A percentile compares a stretch with the other conserved stretches of the same genome.
These are phyloP conservation scores for Melopsittacus undulatus DNA, from an alignment of 2,797 vertebrate genomes.

Conservation along the genomic window DNA sequence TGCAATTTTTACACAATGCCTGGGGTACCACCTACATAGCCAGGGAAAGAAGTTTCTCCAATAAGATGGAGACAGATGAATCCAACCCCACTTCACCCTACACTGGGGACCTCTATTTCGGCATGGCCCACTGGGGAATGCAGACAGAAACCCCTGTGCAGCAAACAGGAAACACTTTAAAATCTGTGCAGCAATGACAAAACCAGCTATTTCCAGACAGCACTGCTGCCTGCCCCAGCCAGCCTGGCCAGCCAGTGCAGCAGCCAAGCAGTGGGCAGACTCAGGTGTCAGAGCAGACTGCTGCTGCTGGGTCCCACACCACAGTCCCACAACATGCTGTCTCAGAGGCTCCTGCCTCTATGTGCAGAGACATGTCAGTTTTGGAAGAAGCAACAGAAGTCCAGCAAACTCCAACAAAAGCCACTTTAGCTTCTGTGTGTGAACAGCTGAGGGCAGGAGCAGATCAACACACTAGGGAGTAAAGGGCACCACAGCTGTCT, in stretches of 20 bases:
- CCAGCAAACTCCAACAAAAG: not conserved
- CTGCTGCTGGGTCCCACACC: not conserved
- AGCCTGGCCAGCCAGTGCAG: not conserved
- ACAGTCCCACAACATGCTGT: rapidly evolving
- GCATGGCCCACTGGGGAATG: rapidly evolving
- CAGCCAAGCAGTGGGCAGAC: not conserved
- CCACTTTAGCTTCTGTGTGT: rapidly evolving
- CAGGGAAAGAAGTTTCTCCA: not conserved
- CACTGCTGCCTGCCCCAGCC: not conserved
- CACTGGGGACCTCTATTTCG: not conserved
- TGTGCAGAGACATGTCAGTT: not conserved
- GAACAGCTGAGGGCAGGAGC: not conserved
- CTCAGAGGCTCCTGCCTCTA: not conserved
- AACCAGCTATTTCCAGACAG: not conserved
- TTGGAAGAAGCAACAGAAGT: not conserved
- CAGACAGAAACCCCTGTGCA: rapidly evolving
- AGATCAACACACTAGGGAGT: not conserved
- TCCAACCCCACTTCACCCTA: not conserved
- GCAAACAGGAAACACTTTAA: not conserved
- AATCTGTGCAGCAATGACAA: not conserved
- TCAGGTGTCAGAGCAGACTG: not conserved
- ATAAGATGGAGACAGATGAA: not conserved
- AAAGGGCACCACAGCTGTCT: not conserved
- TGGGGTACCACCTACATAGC: rapidly evolving
- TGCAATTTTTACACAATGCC: rapidly evolving